Evolutionary conservation across 2,113 vertebrate genomes (phyloP), one percentile per base, ranked within the genome.

Genomic region (Prunella fulvescens): DNA sequence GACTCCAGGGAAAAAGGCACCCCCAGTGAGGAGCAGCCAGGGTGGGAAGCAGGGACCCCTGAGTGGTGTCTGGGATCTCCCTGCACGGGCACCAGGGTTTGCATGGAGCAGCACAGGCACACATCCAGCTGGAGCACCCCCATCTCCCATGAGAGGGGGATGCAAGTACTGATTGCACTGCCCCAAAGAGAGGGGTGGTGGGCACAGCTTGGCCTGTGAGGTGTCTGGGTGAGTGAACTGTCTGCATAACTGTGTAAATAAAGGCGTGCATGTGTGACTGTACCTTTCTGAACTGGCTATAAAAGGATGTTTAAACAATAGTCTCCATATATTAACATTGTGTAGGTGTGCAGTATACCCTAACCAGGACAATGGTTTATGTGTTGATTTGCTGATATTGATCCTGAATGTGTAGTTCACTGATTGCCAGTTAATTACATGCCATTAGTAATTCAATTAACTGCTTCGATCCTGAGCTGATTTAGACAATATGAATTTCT

Each of bases 371-470:
- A 81, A 74, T 16, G 26, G 14, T 28, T 91, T 71, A 44, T 56
- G 26, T 5, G 3, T 29, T 81, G 14, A 16, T 61, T 50, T 77
- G 39, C 14, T 83, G 66, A 10, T 71, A 96, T 88, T 78, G 76
- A 83, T 88, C 71, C 50, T 54, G 60, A 77, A 85, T 86, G 16
- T 39, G 72, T 50, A 82, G 66, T 66, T 90, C 62, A 60, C 50
- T 58, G 54, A 67, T 83, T 94, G 47, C 14, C 80, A 82, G 44
- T 80, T 94, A 93, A 94, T 87, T 90, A 65, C n/a, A 57, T 37
- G n/a, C 22, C 45, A 48, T 91, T 90, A 85, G 40, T 87, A 88
- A 93, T 90, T 85, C 61, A 81, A 87, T 84, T 87, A 96, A 51
- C 39, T 81, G 16, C 39, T 96, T 94, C 0, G 1, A 88, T 77